phyloP scores from a whole-genome alignment of 2,888 invertebrate genomes.

The Trachelus troglodyta region DNA sequence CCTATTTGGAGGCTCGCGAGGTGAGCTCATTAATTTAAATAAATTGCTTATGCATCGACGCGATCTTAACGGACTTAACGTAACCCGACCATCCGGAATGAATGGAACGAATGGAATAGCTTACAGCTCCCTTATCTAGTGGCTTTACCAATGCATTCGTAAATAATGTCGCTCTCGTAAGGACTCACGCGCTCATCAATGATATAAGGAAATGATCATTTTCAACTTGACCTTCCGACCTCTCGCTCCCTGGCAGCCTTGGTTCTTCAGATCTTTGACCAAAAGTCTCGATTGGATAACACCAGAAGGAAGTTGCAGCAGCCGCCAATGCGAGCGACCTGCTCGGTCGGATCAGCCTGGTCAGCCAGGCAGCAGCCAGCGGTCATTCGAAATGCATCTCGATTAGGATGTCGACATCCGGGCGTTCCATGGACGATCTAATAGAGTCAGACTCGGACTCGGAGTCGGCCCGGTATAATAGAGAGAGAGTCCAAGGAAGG shows the following conservation, averaged over 20 bases:
- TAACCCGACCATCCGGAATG: constrained; percentile 42
- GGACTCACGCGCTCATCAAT: not conserved
- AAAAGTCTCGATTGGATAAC: no score
- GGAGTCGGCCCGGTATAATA: not conserved
- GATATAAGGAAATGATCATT: no score
- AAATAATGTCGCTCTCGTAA: constrained; percentile 1
- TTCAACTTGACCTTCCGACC: no score
- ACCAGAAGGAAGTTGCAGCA: no score
- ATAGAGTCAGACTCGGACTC: constrained; percentile 2
- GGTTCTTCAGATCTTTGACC: no score
- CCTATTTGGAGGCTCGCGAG: constrained; percentile 25
- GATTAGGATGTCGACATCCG: constrained; percentile 7
- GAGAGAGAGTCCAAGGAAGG: not conserved
- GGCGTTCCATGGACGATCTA: constrained; percentile 1
- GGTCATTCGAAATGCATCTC: constrained; percentile 1
- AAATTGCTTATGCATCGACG: constrained; percentile 52
- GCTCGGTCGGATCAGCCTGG: no score
- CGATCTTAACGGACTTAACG: constrained; percentile 43
- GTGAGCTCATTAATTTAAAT: constrained; percentile 56
- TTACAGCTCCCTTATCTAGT: constrained; percentile 35
- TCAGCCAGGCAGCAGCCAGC: not conserved
- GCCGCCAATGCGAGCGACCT: no score
- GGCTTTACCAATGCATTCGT: not conserved
- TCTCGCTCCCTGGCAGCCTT: no score
- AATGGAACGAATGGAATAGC: constrained; percentile 34